These are phyloP conservation scores for Capreolus pygargus DNA, from an alignment of 2,113 vertebrate genomes.

Conservation along the genomic window DNA sequence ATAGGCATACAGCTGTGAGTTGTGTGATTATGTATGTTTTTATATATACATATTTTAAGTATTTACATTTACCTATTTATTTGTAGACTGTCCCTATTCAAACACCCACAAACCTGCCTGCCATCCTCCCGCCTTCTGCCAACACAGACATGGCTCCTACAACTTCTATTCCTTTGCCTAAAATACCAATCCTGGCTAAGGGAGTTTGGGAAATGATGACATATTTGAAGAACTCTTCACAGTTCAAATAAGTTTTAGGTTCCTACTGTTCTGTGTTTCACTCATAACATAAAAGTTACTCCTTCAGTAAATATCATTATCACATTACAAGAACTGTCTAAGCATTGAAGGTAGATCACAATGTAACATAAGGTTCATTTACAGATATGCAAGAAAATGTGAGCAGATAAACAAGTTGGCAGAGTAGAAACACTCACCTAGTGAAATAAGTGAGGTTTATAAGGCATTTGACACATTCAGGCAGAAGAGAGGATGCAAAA, in stretches of 20 bases:
- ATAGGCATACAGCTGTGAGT: not conserved
- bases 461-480: not conserved
- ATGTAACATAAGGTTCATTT: not conserved
- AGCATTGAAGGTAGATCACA: not conserved
- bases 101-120: not conserved
- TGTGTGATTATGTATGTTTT: not conserved
- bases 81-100: not conserved
- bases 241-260: not conserved
- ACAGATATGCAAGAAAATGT: not conserved
- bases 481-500: not conserved
- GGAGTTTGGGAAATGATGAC: not conserved
- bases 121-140: not conserved
- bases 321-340: not conserved
- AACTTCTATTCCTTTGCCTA: not conserved
- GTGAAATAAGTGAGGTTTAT: not conserved
- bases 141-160: not conserved
- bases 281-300: not conserved
- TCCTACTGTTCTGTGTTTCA: not conserved
- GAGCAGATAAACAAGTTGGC: not conserved
- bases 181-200: not conserved
- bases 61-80: not conserved
- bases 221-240: not conserved
- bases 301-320: not conserved
- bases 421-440: not conserved
- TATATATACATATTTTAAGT: not conserved